Evolutionary conservation across 2,888 invertebrate genomes (phyloP), one percentile per base, ranked within the genome.

Genomic region (Drosophila subsilvestris): DNA sequence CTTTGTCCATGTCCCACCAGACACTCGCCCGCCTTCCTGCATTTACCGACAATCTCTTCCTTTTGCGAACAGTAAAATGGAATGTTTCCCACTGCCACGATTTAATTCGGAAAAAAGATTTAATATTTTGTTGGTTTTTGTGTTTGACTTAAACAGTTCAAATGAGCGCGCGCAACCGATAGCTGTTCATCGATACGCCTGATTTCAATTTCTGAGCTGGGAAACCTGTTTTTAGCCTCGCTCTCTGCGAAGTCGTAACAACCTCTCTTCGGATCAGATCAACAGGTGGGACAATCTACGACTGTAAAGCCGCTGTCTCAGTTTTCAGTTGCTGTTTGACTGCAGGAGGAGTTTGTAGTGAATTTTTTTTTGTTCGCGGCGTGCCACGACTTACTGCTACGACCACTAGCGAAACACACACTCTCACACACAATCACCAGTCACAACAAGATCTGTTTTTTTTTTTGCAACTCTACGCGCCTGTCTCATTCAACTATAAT

Each of bases 301-400:
- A 51, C 51, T 56, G 56, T 12, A 37, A 56, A 59, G 61, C 65
- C 42, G 56, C 42, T 63, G 32, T 22, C 49, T 48, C 65, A 49
- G 32, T 42, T 59, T 59, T 66, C 74, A 74, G 68, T 74, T 68
- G 66, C 73, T 73, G 73, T 53, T 44, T 58, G 53, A 74, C 74
- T 73, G 66, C 49, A 74, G 67, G 55, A 67, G 62, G 29, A 74
- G 74, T 57, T 68, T 68, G 74, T 68, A 74, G 74, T 74, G 74
- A 27, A 54, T 68, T 74, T 68, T 74, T 73, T 74, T 68, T 67
- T 66, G 67, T 70, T 56, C 68, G 67, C 67, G 71, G 60, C 61
- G 71, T 68, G 71, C 67, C 71, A 68, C 68, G 57, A 63, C 48
- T 53, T 49, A 48, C n/a, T 4, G n/a, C 37, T 37, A 37, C 37